Percentiles rank a stretch among this genome's conserved stretches.
phyloP scores from a whole-genome alignment of 2,888 invertebrate species.

The Himalopsyche japonica region DNA sequence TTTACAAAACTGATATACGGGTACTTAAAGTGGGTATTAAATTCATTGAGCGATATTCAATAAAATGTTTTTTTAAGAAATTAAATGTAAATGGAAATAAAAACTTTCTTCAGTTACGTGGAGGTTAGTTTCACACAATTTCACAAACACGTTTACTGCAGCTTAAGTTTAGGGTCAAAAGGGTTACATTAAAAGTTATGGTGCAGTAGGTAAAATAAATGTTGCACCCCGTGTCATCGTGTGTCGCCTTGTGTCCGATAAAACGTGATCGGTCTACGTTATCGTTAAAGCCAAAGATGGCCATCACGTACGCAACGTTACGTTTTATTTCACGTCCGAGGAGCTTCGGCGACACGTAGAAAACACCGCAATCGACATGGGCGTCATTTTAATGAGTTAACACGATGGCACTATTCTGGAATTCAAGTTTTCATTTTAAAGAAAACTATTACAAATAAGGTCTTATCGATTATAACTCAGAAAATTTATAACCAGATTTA shows the following conservation, averaged over 20 bases:
- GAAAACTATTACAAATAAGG: too few relatives aligned
- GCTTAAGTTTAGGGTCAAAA: neutral
- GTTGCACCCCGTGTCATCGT: neutral
- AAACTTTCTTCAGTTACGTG: too few relatives aligned
- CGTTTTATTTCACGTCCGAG: neutral
- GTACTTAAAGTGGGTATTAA: too few relatives aligned
- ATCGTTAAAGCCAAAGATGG: neutral
- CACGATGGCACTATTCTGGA: neutral
- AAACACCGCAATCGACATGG: neutral
- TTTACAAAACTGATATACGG: too few relatives aligned
- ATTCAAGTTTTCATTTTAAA: too few relatives aligned
- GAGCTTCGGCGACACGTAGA: neutral
- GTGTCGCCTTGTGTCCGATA: neutral
- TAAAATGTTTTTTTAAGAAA: too few relatives aligned
- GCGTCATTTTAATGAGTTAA: neutral
- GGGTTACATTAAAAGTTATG: neutral
- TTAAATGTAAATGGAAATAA: too few relatives aligned
- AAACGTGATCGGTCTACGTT: neutral
- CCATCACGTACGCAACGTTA: neutral
- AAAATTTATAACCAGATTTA: too few relatives aligned
- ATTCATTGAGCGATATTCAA: too few relatives aligned
- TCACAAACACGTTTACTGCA: too few relatives aligned
- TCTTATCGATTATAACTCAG: too few relatives aligned
- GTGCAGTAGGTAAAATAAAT: neutral
- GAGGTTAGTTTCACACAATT: too few relatives aligned